Evolutionary conservation across 2,797 vertebrate genomes (phyloP).

Genomic region (Phrynocephalus vlangalii): DNA sequence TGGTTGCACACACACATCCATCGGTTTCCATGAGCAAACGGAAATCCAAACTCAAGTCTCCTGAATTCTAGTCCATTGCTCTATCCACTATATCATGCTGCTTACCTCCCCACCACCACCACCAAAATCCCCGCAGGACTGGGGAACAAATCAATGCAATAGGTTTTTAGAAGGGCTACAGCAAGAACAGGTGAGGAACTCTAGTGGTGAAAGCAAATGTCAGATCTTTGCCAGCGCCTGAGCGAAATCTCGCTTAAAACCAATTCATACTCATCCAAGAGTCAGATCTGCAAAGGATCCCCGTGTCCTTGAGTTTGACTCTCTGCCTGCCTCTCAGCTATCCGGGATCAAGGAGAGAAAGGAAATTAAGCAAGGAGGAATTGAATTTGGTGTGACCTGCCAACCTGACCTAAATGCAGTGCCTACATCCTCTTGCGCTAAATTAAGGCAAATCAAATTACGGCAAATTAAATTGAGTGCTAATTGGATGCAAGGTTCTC

Average conservation of each 20-base stretch:
- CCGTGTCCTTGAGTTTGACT: not conserved
- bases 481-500: slow-evolving; percentile 27
- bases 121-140: too few species aligned
- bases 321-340: not conserved
- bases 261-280: not conserved
- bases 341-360: slow-evolving; percentile 3
- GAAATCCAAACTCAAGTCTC: too few species aligned
- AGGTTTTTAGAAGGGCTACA: too few species aligned
- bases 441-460: slow-evolving; percentile 24
- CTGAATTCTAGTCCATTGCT: too few species aligned
- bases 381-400: not conserved
- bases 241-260: not conserved
- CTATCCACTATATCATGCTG: too few species aligned
- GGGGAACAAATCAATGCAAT: too few species aligned
- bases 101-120: too few species aligned
- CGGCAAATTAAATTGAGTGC: slow-evolving; percentile 30
- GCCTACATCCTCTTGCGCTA: not conserved
- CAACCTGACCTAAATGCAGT: slow-evolving; percentile 20
- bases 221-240: too few species aligned
- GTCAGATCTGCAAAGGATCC: not conserved
- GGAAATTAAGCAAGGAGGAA: not conserved
- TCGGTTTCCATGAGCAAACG: too few species aligned
- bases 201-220: too few species aligned
- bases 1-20: too few species aligned
- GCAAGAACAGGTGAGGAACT: too few species aligned